Percentiles rank a stretch among this genome's conserved stretches.
phyloP scores from a whole-genome alignment of 2,113 vertebrate species.

The Sylvilagus bachmani region DNA sequence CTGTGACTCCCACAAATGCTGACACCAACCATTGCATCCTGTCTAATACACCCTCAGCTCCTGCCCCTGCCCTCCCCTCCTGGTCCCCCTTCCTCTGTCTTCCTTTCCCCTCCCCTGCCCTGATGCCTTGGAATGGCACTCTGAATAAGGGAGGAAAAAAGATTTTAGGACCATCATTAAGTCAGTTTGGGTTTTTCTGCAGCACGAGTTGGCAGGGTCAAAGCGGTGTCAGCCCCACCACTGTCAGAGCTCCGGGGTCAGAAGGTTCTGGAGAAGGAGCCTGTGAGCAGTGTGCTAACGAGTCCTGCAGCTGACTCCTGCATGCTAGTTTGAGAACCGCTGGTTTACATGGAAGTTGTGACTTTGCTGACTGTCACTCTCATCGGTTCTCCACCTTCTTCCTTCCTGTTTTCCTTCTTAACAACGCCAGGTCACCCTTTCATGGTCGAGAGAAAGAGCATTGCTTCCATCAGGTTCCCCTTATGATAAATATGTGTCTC shows the following conservation, averaged over 20 bases:
- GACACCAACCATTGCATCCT: not conserved
- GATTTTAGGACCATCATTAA: not conserved
- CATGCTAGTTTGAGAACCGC: rapidly evolving
- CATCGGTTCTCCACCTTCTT: not conserved
- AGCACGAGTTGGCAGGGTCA: rapidly evolving
- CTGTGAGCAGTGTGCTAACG: rapidly evolving
- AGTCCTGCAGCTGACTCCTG: rapidly evolving
- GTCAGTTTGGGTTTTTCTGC: not conserved
- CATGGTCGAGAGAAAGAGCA: not conserved
- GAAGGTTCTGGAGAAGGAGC: not conserved
- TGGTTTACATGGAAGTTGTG: not conserved
- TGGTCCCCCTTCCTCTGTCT: too few species aligned
- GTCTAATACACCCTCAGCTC: too few species aligned
- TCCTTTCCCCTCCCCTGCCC: not conserved
- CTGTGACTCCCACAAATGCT: rapidly evolving
- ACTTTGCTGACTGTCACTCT: not conserved
- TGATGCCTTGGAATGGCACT: not conserved
- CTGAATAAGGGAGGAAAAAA: not conserved
- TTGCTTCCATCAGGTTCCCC: not conserved
- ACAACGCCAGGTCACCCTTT: not conserved
- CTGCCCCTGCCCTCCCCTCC: not conserved
- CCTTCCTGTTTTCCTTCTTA: not conserved
- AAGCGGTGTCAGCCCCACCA: not conserved
- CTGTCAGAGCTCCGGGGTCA: not conserved
- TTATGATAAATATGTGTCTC: not conserved